A percentile compares a stretch with the other conserved stretches of the same genome.
Evolutionary conservation across 2,797 vertebrate species (phyloP).

Genomic region (Megalops cyprinoides): DNA sequence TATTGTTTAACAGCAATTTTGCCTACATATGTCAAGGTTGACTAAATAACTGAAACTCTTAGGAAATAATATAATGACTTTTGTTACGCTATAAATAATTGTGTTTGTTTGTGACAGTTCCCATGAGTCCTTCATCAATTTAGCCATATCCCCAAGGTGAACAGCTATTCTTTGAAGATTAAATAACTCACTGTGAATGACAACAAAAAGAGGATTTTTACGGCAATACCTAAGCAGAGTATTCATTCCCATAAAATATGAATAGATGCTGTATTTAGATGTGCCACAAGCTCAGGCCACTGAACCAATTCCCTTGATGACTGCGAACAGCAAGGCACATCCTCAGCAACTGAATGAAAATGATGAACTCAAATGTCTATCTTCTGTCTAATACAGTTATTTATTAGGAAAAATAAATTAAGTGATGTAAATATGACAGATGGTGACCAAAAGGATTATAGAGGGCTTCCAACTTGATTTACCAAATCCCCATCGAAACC

Average conservation of each 20-base stretch:
- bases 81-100: no score
- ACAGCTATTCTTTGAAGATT: no score
- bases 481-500: constrained; percentile 11
- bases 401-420: background rate
- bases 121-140: no score
- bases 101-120: no score
- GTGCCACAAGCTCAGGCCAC: background rate
- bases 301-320: background rate
- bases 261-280: background rate
- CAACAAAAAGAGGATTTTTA: background rate
- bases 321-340: background rate
- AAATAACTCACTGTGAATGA: no score
- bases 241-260: background rate
- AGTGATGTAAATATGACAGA: background rate
- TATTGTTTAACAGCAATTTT: no score
- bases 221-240: background rate
- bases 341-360: background rate
- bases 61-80: no score
- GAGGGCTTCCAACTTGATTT: background rate
- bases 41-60: no score
- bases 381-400: background rate
- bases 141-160: no score
- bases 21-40: no score
- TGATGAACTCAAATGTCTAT: background rate
- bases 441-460: background rate